phyloP scores from a whole-genome alignment of 2,113 vertebrate genomes.

The Nycticorax nycticorax region DNA sequence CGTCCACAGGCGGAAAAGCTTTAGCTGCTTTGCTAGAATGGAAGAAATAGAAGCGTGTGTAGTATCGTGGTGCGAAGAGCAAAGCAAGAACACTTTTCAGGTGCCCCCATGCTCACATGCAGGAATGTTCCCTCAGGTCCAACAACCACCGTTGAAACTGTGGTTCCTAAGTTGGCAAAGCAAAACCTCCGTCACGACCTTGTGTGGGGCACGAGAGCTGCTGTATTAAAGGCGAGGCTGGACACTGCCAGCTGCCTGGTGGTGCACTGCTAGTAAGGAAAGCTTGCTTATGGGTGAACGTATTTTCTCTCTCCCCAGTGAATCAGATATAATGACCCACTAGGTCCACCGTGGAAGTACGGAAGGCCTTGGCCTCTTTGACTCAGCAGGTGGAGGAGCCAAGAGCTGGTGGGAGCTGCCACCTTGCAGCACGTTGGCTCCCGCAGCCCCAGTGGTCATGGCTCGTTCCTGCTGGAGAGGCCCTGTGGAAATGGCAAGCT shows the following conservation, averaged over 20 bases:
- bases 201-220: not conserved
- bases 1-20: slow-evolving; percentile 52
- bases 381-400: not conserved
- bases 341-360: not conserved
- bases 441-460: rapidly evolving
- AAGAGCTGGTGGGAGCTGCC: not conserved
- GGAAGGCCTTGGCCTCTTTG: not conserved
- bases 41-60: not conserved
- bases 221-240: not conserved
- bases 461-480: not conserved
- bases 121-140: not conserved
- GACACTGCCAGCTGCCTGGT: not conserved
- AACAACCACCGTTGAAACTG: not conserved
- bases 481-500: not conserved
- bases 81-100: not conserved
- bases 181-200: not conserved
- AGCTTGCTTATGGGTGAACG: not conserved
- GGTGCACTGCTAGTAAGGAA: not conserved
- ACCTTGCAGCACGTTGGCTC: not conserved
- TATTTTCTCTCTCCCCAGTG: not conserved
- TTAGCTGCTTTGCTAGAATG: slow-evolving; percentile 76
- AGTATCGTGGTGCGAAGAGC: not conserved
- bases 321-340: not conserved
- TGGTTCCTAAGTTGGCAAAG: not conserved
- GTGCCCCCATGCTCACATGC: not conserved